Base-by-base conservation (phyloP, 2,797 vertebrate genomes). In the Cyclura pinguis region DNA sequence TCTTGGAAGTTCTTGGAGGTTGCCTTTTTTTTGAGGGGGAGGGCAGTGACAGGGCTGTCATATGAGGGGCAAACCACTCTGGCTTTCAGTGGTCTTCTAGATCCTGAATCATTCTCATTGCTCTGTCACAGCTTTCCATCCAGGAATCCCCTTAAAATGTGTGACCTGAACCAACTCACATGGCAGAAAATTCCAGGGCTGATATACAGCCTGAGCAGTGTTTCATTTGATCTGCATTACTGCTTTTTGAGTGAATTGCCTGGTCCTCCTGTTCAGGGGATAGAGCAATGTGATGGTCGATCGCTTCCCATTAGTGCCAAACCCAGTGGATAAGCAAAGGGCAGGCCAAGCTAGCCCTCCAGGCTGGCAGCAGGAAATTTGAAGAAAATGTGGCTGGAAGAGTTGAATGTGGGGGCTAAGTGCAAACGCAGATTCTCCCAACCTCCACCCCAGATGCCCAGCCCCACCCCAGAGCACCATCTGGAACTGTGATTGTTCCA, bases 401-500 rank as follows among this genome's bases (percentile, higher is more conserved):
- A 87, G 62, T 92, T 87, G 38, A 50, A 32, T 84, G 87, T 82
- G 0, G 0, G 64, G 88, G 67, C 73, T 50, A 35, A n/a, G 52
- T 29, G 18, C 83, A 85, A 90, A 91, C 84, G 91, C 91, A 90
- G 83, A 88, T 92, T 78, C 42, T 69, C 89, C 42, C 38, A 3
- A 24, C 24, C 77, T 22, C 10, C 81, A 38, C 22, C 20, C 8
- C 6, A 74, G 1, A 0, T 76, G 80, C 10, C 73, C 47, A 69
- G 47, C 85, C 59, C 57, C 80, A 83, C 57, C 85, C 55, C n/a
- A 42, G 90, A 92, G 89, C 57, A 92, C 90, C 92, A 88, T 7
- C 93, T 89, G 52, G 91, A 92, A 84, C 6, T 84, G 6, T 32
- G 94, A 92, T 14, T 92, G 90, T 78, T 93, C 91, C 72, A 73